Base-by-base conservation (phyloP, 2,888 invertebrate species). In the Yponomeuta evonymella region DNA sequence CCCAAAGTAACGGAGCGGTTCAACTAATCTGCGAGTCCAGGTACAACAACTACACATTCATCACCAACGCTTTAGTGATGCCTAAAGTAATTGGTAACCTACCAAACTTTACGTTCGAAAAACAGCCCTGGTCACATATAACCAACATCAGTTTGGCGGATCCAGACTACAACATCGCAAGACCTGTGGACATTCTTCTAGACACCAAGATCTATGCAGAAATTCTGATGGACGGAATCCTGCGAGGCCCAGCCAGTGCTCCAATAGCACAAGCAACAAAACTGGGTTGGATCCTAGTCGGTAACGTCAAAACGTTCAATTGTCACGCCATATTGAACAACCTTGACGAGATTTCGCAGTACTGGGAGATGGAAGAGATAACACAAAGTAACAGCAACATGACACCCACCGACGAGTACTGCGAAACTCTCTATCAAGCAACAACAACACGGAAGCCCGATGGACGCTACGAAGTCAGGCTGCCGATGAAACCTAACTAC, bases 81-180 rank as follows among this genome's bases (percentile, higher is more conserved):
- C 65, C 63, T 11, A 72, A 70, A 43, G 30, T 72, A 6, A 51
- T 63, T n/a, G 72, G 71, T 15, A 70, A 72, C 15, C 68, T 75
- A 29, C 74, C 73, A 0, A 72, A 72, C 33, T 11, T n/a, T 23
- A 48, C 72, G 2, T 74, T 74, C 43, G 30, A 65, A 12, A 73
- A 71, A 58, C 65, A 33, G 12, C 63, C 36, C 33, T 72, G 72
- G 72, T 48, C 70, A 70, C 71, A 73, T 62, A 36, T 36, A 36
- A 36, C 33, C 5, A 36, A 36, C 33, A 36, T 36, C 36, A 72
- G n/a, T 4, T 70, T 51, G 30, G 73, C 74, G 1, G 73, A 73
- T 48, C 73, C 74, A 1, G 62, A 73, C 2, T 73, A 71, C 33
- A 72, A 73, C 43, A 63, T 73, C 1, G 73, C 73, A 9, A n/a